Base-by-base conservation (phyloP, 1,140 invertebrate species). In the Whitmania pigra region DNA sequence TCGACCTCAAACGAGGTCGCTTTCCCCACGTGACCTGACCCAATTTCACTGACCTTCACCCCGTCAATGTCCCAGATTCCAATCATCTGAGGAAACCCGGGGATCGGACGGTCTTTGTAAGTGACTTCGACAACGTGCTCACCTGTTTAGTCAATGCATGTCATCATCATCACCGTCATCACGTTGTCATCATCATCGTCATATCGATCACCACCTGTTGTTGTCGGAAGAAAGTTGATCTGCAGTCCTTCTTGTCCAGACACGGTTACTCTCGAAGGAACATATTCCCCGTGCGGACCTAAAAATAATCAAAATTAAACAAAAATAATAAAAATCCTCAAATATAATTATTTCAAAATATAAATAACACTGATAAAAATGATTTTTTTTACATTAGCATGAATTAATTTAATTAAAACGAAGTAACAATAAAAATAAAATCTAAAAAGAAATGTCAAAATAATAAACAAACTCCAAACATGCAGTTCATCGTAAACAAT, bases 1-100 rank as follows among this genome's bases (percentile, higher is more conserved):
- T 86, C 85, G 77, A 86, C 83, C 75, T 90, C 91, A 79, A 96
- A 95, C 74, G 90, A 92, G 2, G 94, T 89, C n/a, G 93, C 90
- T 82, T 93, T 93, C 29, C 91, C 91, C 53, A 96, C 89, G 49
- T 90, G 85, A 6, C 93, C 93, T 63, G 88, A 88, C 55, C 88
- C 89, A 68, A 94, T 92, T 78, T 95, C 91, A 0, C 91, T 91
- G 5, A 97, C 90, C 71, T 88, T 89, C 22, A 94, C 92, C 80
- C 90, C 89, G 71, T 88, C 88, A 0, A 93, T 89, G 79, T 97
- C 94, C 82, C 95, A 98, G 25, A 92, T 94, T 82, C 97, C 96
- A 7, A 96, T 88, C 6, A 93, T 85, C 79, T 96, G 97, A 36
- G 95, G 94, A 81, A 92, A 94, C 29, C 92, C 92, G 79, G 92